phyloP scores from a whole-genome alignment of 2,797 vertebrate species.

The Gymnothorax javanicus region DNA sequence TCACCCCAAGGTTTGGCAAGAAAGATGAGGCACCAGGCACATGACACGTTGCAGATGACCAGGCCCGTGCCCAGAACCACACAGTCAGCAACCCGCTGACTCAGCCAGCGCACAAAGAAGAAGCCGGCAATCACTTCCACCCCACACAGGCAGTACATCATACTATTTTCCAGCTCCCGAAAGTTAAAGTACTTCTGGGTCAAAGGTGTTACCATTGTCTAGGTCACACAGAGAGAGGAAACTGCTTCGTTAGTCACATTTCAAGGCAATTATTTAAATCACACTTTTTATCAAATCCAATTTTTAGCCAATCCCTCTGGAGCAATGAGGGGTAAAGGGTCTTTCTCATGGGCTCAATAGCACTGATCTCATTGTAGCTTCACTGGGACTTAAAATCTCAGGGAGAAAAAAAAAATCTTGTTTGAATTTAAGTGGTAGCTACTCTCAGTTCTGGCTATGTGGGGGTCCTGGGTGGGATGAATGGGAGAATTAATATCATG shows the following conservation, averaged over 20 bases:
- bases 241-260: neutral
- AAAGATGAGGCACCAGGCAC: conserved; percentile 83
- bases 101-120: conserved; percentile 81
- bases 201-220: conserved; percentile 86
- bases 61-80: conserved; percentile 74
- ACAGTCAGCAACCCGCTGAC: conserved; percentile 74
- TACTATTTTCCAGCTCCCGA: conserved; percentile 81
- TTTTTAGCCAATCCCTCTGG: too few species aligned
- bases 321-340: too few species aligned
- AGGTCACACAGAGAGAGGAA: neutral
- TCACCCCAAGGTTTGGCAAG: conserved; percentile 78
- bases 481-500: too few species aligned
- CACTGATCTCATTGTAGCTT: too few species aligned
- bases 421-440: too few species aligned
- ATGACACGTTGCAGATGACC: conserved; percentile 77
- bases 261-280: too few species aligned
- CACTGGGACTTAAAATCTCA: too few species aligned
- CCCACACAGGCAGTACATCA: conserved; percentile 85
- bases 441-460: too few species aligned
- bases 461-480: too few species aligned
- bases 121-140: conserved; percentile 84
- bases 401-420: too few species aligned
- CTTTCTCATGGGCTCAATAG: too few species aligned
- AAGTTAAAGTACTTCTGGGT: conserved; percentile 81
- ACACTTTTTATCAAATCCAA: too few species aligned